phyloP scores from a whole-genome alignment of 2,113 vertebrate genomes.

The Choloepus hoffmanni region DNA sequence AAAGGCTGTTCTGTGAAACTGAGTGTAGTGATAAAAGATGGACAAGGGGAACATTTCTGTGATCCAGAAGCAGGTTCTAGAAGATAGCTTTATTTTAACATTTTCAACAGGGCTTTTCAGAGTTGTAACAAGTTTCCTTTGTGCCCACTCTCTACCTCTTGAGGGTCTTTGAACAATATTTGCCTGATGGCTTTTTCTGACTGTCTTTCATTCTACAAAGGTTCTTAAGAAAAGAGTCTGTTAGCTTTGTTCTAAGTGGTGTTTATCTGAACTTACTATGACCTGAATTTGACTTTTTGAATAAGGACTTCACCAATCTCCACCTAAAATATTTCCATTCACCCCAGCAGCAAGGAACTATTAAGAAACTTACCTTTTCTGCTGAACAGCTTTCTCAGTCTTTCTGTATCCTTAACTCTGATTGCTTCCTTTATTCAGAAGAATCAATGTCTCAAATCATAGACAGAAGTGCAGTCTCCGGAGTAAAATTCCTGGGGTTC shows the following conservation, averaged over 20 bases:
- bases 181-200: not conserved
- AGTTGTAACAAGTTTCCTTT: not conserved
- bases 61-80: conserved; percentile 14
- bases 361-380: not conserved
- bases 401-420: not conserved
- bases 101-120: not conserved
- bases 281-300: conserved; percentile 16
- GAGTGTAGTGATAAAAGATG: not conserved
- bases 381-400: not conserved
- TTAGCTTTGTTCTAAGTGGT: not conserved
- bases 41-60: not conserved
- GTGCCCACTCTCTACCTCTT: not conserved
- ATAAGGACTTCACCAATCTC: conserved; percentile 26
- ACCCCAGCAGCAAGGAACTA: not conserved
- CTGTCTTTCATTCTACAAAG: not conserved
- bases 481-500: not conserved
- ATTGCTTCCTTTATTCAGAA: not conserved
- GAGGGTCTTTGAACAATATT: not conserved
- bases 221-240: not conserved
- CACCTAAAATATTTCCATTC: conserved; percentile 20
- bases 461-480: not conserved
- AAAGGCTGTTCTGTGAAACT: not conserved
- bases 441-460: not conserved
- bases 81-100: not conserved
- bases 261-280: conserved; percentile 8